phyloP scores from a whole-genome alignment of 2,797 vertebrate genomes.

The Onychomys torridus region DNA sequence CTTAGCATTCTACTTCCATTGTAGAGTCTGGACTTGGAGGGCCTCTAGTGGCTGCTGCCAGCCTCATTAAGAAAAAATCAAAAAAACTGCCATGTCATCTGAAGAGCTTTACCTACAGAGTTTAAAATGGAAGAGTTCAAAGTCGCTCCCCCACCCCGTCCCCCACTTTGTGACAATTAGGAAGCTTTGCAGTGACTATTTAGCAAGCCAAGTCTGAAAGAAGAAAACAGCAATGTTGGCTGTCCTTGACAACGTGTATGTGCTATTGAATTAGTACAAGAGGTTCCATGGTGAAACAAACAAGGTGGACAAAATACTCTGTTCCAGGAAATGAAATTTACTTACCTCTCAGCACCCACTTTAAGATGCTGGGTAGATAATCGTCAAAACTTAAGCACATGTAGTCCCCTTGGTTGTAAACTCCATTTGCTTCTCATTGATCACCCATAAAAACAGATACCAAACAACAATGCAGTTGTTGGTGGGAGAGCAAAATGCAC shows the following conservation, averaged over 20 bases:
- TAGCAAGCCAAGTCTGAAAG: not conserved
- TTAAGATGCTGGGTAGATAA: not conserved
- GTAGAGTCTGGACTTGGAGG: conserved; percentile 70
- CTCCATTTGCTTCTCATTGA: not conserved
- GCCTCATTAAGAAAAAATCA: conserved; percentile 51
- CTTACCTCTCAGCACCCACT: not conserved
- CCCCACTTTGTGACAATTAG: not conserved
- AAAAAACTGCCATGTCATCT: conserved; percentile 22
- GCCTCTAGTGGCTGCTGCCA: conserved; percentile 83
- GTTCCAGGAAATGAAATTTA: not conserved
- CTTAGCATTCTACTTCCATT: not conserved
- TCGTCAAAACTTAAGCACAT: not conserved
- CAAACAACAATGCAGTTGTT: not conserved
- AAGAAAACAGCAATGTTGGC: not conserved
- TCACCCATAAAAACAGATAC: not conserved
- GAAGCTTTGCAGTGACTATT: not conserved
- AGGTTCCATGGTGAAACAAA: not conserved
- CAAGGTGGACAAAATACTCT: not conserved
- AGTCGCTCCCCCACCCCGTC: fast-evolving
- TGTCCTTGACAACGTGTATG: not conserved
- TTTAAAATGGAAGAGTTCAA: conserved; percentile 48
- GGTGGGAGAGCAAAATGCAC: not conserved
- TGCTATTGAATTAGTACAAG: not conserved
- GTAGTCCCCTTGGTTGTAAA: not conserved
- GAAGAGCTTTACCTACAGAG: not conserved